phyloP scores from a whole-genome alignment of 1,140 invertebrate species.

The Yoshiicerus persimilis region DNA sequence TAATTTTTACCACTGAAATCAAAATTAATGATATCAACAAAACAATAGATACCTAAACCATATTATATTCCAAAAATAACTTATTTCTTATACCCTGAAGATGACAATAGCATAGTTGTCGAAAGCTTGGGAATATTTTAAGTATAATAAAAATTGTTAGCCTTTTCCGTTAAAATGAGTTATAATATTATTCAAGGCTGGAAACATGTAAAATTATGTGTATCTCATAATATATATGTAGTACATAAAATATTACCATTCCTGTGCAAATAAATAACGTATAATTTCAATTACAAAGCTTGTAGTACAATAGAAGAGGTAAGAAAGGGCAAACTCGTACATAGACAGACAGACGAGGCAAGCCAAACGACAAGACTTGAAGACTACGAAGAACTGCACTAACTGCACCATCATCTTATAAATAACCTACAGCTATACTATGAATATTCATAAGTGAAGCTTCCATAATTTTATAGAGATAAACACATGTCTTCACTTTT shows the following conservation, averaged over 20 bases:
- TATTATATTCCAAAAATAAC: too few species aligned
- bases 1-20: too few species aligned
- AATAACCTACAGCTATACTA: background rate
- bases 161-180: too few species aligned
- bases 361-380: background rate
- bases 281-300: background rate
- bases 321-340: background rate
- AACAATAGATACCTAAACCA: too few species aligned
- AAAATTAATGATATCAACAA: too few species aligned
- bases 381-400: background rate
- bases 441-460: background rate
- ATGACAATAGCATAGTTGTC: too few species aligned
- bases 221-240: too few species aligned
- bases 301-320: background rate
- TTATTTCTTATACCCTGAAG: too few species aligned
- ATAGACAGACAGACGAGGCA: background rate
- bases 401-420: background rate
- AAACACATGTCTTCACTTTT: background rate
- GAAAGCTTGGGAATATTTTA: too few species aligned
- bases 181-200: too few species aligned
- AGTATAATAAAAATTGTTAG: too few species aligned
- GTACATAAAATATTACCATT: background rate
- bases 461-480: background rate
- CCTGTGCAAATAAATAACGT: background rate
- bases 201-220: too few species aligned